Conservation (phyloP, 1,140 invertebrate species). For the Drosophila oshimai region DNA sequence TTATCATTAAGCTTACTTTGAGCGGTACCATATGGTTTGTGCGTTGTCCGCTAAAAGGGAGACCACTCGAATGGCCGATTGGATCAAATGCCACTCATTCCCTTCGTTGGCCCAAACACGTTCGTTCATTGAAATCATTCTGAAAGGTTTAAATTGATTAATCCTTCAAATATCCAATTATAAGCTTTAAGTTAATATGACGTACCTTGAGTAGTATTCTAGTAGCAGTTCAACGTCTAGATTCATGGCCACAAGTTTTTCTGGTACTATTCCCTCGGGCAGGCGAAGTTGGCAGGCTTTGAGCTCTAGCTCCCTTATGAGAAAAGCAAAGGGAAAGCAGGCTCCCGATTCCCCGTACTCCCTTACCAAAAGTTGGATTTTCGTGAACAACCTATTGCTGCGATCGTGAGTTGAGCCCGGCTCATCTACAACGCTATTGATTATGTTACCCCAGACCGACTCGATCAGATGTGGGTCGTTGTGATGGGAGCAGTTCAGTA, state of each 20-base stretch:
- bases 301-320: constrained; percentile 89
- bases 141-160: neutral
- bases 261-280: constrained; percentile 87
- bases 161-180: neutral
- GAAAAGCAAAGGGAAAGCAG: constrained; percentile 90
- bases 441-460: constrained; percentile 91
- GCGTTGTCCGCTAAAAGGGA: constrained; percentile 84
- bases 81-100: constrained; percentile 90
- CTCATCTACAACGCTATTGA: constrained; percentile 85
- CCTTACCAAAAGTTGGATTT: constrained; percentile 88
- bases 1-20: constrained; percentile 47
- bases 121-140: constrained; percentile 89
- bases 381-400: constrained; percentile 87
- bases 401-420: constrained; percentile 85
- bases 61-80: constrained; percentile 87
- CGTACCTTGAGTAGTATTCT: constrained; percentile 88
- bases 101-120: constrained; percentile 89
- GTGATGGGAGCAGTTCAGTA: constrained; percentile 92
- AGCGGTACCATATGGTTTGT: constrained; percentile 57
- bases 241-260: constrained; percentile 87
- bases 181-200: constrained; percentile 18
- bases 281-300: constrained; percentile 88
- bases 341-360: constrained; percentile 89
- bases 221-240: constrained; percentile 88
- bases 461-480: constrained; percentile 90